Percentiles rank a stretch among this genome's conserved stretches.
phyloP scores from a whole-genome alignment of 2,113 vertebrate species.

The Colaptes auratus region DNA sequence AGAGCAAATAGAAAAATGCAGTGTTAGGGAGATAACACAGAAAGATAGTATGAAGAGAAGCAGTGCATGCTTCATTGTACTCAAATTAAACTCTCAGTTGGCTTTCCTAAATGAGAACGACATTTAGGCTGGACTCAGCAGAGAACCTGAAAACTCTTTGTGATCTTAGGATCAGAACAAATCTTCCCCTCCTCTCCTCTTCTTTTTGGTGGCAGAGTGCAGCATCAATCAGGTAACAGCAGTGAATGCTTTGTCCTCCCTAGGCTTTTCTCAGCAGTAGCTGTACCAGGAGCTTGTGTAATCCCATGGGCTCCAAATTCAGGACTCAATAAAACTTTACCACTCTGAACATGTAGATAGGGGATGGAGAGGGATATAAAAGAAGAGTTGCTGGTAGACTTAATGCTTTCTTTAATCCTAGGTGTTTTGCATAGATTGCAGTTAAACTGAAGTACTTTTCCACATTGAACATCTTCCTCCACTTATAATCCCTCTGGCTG shows the following conservation, averaged over 20 bases:
- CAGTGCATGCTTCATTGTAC: not conserved
- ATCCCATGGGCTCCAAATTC: not conserved
- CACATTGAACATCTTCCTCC: not conserved
- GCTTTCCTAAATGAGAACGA: not conserved
- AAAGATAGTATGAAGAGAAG: not conserved
- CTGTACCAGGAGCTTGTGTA: not conserved
- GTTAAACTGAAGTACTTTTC: not conserved
- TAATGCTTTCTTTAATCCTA: not conserved
- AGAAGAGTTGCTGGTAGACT: not conserved
- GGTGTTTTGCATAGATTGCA: not conserved
- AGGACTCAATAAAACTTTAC: not conserved
- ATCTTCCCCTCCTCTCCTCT: not conserved
- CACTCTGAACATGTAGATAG: not conserved
- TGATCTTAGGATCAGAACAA: not conserved
- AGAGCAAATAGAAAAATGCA: not conserved
- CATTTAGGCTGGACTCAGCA: not conserved
- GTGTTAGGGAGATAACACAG: not conserved
- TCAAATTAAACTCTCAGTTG: not conserved
- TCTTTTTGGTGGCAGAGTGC: not conserved
- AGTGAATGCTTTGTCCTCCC: rapidly evolving
- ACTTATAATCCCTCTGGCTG: not conserved
- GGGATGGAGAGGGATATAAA: not conserved
- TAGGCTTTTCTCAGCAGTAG: not conserved
- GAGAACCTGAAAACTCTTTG: not conserved
- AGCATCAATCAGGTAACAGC: not conserved